Base-by-base conservation (phyloP, 2,888 invertebrate species). In the Pachycephus smyrnensis region DNA sequence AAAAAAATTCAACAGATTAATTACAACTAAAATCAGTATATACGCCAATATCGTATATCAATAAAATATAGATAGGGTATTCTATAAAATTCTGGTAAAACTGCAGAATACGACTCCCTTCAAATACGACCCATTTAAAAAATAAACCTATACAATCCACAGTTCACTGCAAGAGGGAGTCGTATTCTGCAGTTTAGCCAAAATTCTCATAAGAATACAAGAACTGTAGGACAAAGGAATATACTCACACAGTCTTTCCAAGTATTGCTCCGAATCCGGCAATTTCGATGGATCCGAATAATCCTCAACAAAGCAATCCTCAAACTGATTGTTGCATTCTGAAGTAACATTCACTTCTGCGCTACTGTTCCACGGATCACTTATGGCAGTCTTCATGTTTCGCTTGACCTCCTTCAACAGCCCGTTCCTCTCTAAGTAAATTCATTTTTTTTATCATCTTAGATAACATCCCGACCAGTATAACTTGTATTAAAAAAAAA, bases 201-300 rank as follows among this genome's bases (percentile, higher is more conserved):
- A 40, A 40, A 4, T 40, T 40, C 6, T 40, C 2, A 40, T 6
- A 40, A 40, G 40, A 4, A 15, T 40, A 40, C 40, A 55, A 55
- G 23, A 23, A 55, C 55, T 23, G 23, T 55, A 55, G 55, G 2
- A 23, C 23, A 55, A 55, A 55, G 12, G 15, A 69, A 78, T 71
- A 91, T 79, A 86, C 89, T 90, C 92, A 96, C 96, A 95, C 85
- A 96, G 93, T 82, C 94, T 91, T 80, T 94, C 94, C 77, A 96
- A 91, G 90, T 95, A 95, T 86, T 94, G 93, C 15, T 94, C 93
- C 1, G 95, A 95, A 87, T 94, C 94, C 0, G 94, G 93, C 77
- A 95, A 90, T 82, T 84, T 87, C 2, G 77, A 79, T 11, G 85
- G 77, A 71, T 86, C 82, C 0, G 75, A 73, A 12, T 75, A 68